Conservation (phyloP, 1,140 invertebrate genomes). For the Drosophila murphyi region DNA sequence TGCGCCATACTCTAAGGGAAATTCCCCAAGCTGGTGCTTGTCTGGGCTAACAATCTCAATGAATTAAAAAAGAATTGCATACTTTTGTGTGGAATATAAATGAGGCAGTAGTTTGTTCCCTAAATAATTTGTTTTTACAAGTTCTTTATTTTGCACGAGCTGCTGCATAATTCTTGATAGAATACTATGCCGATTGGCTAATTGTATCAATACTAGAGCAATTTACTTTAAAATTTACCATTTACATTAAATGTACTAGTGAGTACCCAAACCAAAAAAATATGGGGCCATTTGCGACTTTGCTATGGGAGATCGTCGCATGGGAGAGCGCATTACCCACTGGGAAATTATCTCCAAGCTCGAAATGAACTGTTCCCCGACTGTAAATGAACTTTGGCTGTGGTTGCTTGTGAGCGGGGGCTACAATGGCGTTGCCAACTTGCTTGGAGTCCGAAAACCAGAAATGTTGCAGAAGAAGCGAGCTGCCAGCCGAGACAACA, state of each 20-base stretch:
- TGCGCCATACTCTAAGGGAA: slow-evolving; percentile 18
- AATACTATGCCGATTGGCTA: no score
- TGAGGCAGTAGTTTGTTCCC: neutral
- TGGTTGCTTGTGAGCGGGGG: slow-evolving; percentile 10
- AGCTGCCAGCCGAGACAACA: slow-evolving; percentile 9
- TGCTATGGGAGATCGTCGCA: neutral
- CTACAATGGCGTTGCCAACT: slow-evolving; percentile 27
- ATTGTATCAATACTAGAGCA: no score
- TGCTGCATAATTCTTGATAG: no score
- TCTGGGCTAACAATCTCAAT: neutral
- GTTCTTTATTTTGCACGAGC: neutral
- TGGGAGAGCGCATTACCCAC: neutral
- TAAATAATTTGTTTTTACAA: neutral
- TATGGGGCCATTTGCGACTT: neutral
- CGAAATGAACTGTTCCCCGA: slow-evolving; percentile 23
- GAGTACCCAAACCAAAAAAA: neutral
- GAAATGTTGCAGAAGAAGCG: slow-evolving; percentile 51
- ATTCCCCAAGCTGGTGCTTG: slow-evolving; percentile 16
- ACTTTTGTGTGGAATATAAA: slow-evolving; percentile 26
- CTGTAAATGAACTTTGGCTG: slow-evolving; percentile 50
- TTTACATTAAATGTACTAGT: neutral
- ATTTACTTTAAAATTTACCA: no score
- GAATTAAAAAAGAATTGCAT: slow-evolving; percentile 16
- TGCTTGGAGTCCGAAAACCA: slow-evolving; percentile 59
- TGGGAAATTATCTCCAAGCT: slow-evolving; percentile 41